Evolutionary conservation across 1,140 invertebrate genomes (phyloP).

Genomic region (Potamilus streckersoni): DNA sequence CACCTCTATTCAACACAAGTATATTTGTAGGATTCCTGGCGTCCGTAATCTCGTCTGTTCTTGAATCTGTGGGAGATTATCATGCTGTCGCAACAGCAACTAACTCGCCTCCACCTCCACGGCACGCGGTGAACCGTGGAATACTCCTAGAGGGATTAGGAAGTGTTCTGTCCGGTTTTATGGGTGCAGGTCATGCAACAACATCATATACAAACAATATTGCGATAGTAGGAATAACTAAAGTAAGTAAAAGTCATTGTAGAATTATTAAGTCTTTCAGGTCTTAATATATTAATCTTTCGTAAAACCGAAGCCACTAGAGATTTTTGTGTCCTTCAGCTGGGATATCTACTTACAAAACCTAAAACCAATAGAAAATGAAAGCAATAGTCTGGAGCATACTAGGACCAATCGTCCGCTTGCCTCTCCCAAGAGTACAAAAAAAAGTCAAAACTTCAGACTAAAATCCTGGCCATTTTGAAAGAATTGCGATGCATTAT

Average conservation of each 20-base stretch:
- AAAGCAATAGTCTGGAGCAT: no score
- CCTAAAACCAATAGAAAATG: no score
- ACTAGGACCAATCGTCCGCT: no score
- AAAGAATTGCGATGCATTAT: no score
- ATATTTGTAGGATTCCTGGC: constrained; percentile 65
- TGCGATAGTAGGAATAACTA: constrained; percentile 41
- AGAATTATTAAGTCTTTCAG: not conserved
- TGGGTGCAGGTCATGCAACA: constrained; percentile 84
- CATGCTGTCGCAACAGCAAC: constrained; percentile 64
- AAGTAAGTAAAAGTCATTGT: constrained; percentile 19
- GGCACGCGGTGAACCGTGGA: constrained; percentile 75
- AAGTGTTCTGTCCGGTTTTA: constrained; percentile 82
- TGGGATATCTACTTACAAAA: no score
- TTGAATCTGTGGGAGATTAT: constrained; percentile 70
- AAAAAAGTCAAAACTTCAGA: no score
- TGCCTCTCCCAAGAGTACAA: no score
- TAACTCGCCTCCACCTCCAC: constrained; percentile 58
- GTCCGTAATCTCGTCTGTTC: constrained; percentile 63
- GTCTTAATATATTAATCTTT: not conserved
- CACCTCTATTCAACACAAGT: constrained; percentile 58
- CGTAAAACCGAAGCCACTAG: no score
- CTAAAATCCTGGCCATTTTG: no score
- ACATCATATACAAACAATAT: constrained; percentile 76
- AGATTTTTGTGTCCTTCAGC: no score
- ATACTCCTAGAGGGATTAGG: constrained; percentile 87